A percentile compares a stretch with the other conserved stretches of the same genome.
Conservation (phyloP, 2,113 vertebrate genomes). For the Delphinus delphis region DNA sequence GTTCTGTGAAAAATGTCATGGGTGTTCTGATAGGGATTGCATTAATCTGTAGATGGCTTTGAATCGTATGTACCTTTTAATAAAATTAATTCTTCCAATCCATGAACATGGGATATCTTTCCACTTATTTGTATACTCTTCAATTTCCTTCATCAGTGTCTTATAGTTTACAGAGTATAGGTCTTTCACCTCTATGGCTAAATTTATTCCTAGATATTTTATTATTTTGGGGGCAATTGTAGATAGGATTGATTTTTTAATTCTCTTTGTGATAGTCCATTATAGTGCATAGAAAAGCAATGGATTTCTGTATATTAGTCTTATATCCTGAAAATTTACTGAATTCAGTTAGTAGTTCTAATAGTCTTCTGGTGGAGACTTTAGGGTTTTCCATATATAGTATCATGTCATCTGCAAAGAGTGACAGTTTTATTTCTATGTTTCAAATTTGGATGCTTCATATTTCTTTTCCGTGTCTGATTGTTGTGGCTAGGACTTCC, state of each 20-base stretch:
- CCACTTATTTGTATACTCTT: neutral
- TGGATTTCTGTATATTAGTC: neutral
- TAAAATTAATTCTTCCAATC: neutral
- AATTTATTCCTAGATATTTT: neutral
- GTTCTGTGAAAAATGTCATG: neutral
- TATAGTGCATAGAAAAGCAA: neutral
- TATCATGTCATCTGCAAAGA: neutral
- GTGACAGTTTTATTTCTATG: neutral
- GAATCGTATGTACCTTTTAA: neutral
- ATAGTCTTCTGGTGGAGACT: neutral
- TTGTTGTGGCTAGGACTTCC: neutral
- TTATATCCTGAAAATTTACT: neutral
- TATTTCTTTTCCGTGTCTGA: neutral
- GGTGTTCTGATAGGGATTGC: neutral
- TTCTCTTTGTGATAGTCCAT: neutral
- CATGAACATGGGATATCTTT: neutral
- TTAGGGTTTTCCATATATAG: neutral
- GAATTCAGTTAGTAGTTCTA: neutral
- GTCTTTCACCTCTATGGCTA: neutral
- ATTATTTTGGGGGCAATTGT: neutral
- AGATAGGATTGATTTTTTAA: neutral
- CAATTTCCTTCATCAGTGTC: neutral
- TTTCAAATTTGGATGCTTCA: neutral
- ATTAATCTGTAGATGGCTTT: neutral
- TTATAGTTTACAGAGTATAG: neutral